Conservation (phyloP, 2,797 vertebrate genomes). For the Antrozous pallidus region DNA sequence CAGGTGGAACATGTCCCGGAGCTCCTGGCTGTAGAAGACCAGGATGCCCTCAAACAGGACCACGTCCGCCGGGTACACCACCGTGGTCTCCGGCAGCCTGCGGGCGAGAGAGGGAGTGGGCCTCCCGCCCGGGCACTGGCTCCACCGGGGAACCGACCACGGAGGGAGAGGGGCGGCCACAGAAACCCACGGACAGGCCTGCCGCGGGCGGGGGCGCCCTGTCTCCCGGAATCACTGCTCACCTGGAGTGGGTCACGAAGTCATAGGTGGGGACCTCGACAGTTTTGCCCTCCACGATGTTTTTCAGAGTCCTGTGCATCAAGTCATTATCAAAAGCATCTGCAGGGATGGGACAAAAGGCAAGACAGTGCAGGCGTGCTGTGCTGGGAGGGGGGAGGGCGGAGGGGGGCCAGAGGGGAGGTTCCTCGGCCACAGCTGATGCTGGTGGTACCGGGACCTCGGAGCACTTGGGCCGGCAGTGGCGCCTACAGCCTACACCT, state of each 20-base stretch:
- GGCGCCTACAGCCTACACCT: no score
- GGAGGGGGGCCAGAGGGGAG: no score
- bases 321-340: slow-evolving; percentile 97
- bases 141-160: no score
- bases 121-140: neutral
- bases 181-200: neutral
- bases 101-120: neutral
- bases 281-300: slow-evolving; percentile 91
- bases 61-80: slow-evolving; percentile 94
- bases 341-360: slow-evolving; percentile 64
- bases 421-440: neutral
- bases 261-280: slow-evolving; percentile 96
- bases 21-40: slow-evolving; percentile 95
- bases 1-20: slow-evolving; percentile 97
- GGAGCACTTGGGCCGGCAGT: neutral
- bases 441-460: neutral
- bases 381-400: neutral
- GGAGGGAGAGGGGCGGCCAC: neutral
- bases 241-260: slow-evolving; percentile 97
- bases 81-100: slow-evolving; percentile 90
- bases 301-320: slow-evolving; percentile 93
- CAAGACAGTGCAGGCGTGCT: neutral
- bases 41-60: slow-evolving; percentile 97
- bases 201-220: rapidly evolving
- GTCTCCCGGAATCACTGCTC: neutral